phyloP scores from a whole-genome alignment of 1,140 invertebrate species.

The Pseudobourletiella spinata region DNA sequence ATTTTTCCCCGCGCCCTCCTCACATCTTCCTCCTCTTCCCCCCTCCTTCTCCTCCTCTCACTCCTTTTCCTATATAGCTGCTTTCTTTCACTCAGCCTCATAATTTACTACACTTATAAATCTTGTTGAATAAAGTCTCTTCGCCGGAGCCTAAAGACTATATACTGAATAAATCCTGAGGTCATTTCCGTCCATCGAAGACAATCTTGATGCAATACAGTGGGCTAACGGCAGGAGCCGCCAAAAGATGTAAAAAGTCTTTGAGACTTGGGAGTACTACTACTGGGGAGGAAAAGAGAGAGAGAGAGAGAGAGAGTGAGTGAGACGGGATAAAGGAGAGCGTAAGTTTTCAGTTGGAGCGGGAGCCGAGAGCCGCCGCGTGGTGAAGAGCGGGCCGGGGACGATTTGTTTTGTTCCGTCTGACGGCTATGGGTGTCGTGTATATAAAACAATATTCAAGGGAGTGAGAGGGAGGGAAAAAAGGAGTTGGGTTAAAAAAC shows the following conservation, averaged over 20 bases:
- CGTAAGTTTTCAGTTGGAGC: no score
- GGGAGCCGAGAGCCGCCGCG: no score
- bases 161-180: slow-evolving; percentile 30
- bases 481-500: no score
- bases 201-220: slow-evolving; percentile 19
- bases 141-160: slow-evolving; percentile 8
- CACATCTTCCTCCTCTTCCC: not conserved
- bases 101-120: slow-evolving; percentile 36
- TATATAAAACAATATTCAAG: slow-evolving; percentile 5
- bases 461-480: no score
- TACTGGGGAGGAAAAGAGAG: not conserved
- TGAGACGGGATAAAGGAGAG: not conserved
- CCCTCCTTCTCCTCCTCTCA: not conserved
- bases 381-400: not conserved
- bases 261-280: not conserved
- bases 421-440: not conserved
- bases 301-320: not conserved
- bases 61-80: slow-evolving; percentile 1
- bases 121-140: slow-evolving; percentile 35
- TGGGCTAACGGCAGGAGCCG: slow-evolving; percentile 4
- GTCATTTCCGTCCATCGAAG: slow-evolving; percentile 33
- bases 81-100: slow-evolving; percentile 33
- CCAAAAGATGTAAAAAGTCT: slow-evolving; percentile 7
- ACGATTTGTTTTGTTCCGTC: slow-evolving; percentile 6
- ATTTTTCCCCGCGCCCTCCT: no score